Evolutionary conservation across 2,797 vertebrate genomes (phyloP).

Genomic region (Danio tinwini): DNA sequence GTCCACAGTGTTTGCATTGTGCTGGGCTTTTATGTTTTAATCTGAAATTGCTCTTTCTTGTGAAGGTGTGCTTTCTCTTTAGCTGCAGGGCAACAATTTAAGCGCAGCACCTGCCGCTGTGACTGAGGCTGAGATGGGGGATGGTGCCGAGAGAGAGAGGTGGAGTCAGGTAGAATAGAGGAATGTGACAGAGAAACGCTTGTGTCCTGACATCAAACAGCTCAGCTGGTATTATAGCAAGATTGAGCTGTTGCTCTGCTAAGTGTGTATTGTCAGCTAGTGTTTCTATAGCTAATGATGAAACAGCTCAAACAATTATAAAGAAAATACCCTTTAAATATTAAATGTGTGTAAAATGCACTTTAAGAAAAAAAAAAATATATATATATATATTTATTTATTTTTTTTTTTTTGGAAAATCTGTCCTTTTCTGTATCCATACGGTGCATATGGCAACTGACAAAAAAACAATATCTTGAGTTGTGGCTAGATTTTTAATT

Average conservation of each 20-base stretch:
- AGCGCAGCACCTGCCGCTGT: conserved; percentile 88
- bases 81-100: conserved; percentile 85
- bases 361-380: no score
- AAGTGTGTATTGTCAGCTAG: neutral
- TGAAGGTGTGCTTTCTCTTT: conserved; percentile 66
- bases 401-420: no score
- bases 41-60: conserved; percentile 83
- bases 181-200: conserved; percentile 82
- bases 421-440: no score
- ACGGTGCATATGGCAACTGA: no score
- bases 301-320: neutral
- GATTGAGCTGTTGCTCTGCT: conserved; percentile 63
- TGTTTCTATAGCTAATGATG: no score
- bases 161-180: conserved; percentile 85
- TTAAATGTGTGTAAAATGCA: neutral
- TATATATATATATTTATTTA: no score
- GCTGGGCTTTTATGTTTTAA: conserved; percentile 79
- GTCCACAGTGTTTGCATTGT: conserved; percentile 83
- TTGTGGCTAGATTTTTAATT: no score
- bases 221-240: conserved; percentile 69
- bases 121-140: conserved; percentile 65
- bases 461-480: no score
- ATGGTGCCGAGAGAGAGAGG: conserved; percentile 58
- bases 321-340: neutral
- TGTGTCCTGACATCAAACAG: conserved; percentile 72